Conservation (phyloP, 2,888 invertebrate species). For the Resseliella maxima region DNA sequence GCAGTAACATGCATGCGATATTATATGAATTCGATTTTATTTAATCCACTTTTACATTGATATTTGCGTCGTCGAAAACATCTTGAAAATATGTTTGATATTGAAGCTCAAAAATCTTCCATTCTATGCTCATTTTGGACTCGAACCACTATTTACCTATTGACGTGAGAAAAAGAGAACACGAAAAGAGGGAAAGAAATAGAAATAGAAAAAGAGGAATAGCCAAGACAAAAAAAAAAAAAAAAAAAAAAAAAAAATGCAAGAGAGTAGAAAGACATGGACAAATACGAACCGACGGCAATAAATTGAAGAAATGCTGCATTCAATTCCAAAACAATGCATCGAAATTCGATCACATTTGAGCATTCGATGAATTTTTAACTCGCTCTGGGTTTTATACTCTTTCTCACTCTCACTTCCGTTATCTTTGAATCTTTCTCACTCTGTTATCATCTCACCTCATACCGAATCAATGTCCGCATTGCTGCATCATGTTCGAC, state of each 20-base stretch:
- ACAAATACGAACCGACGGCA: neutral
- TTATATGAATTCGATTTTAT: slow-evolving; percentile 45
- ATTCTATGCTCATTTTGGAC: neutral
- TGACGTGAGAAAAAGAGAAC: too few relatives aligned
- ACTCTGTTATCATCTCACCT: too few relatives aligned
- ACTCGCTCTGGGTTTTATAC: neutral
- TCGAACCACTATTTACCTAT: too few relatives aligned
- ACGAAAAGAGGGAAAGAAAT: too few relatives aligned
- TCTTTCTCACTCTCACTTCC: too few relatives aligned
- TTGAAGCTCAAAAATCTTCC: neutral
- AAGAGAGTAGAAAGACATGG: neutral
- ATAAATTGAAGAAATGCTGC: slow-evolving; percentile 29
- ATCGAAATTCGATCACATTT: slow-evolving; percentile 40
- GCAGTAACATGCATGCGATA: slow-evolving; percentile 38
- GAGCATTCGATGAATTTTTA: slow-evolving; percentile 35
- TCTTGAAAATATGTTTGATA: neutral
- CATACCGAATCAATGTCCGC: neutral
- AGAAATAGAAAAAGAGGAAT: neutral
- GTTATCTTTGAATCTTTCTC: too few relatives aligned
- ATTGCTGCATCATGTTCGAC: slow-evolving; percentile 5
- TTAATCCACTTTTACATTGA: slow-evolving; percentile 44
- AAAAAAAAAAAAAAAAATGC: neutral
- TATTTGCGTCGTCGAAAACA: slow-evolving; percentile 11
- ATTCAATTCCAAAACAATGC: slow-evolving; percentile 48
- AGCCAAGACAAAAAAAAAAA: neutral